Evolutionary conservation across 1,140 invertebrate genomes (phyloP), one percentile per base, ranked within the genome.

Genomic region (Latrodectus geometricus): DNA sequence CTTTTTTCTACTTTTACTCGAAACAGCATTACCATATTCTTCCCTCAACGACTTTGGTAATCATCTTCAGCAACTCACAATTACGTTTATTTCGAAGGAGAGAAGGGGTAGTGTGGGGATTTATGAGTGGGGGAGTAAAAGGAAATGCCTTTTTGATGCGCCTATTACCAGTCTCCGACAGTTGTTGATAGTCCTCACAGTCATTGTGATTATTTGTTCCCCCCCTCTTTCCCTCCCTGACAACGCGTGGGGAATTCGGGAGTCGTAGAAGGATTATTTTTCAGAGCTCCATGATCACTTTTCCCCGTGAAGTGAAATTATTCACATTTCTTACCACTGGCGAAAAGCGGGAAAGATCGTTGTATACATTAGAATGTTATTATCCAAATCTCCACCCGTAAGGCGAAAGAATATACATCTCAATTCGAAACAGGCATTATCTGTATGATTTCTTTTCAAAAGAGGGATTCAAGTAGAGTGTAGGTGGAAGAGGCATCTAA

Each of bases 71-170:
- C 11, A 17, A 61, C 54, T 61, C 54, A 61, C 54, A 61, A 61
- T 61, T 61, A 61, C 54, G 11, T 17, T n/a, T 14, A 61, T 17
- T 14, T 61, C 54, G 11, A 8, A 17, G 54, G 54, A 61, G 54
- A 61, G 17, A 2, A 17, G 17, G 17, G 54, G 11, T 0, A 0
- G 54, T 3, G 54, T 61, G 17, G 11, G 50, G 49, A 14, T 23
- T 56, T 56, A 75, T 56, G 73, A 56, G 7, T 54, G n/a, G 20
- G 4, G 52, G 54, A 23, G 54, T 17, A 8, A 35, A 48, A 20
- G 12, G 70, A 73, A 73, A 75, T 61, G 50, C 50, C 73, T 75
- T 75, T 75, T 23, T 56, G 73, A 75, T 75, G 73, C 35, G 4
- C 4, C 52, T 75, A 56, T 75, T 75, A 23, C n/a, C 17, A 15